Base-by-base conservation (phyloP, 1,140 invertebrate species). In the Amyelois transitella region DNA sequence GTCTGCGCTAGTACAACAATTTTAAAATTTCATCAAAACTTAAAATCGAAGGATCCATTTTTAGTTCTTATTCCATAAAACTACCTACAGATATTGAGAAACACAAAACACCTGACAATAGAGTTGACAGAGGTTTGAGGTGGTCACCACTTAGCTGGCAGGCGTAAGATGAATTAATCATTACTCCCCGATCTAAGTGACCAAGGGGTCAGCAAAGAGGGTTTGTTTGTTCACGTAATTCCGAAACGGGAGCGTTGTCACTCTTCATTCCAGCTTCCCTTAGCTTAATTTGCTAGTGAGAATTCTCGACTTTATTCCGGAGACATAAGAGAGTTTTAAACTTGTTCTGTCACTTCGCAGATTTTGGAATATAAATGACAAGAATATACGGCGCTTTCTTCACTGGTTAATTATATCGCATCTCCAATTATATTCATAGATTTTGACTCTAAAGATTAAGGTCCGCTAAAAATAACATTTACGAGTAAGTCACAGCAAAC, bases 141-240 rank as follows among this genome's bases (percentile, higher is more conserved):
- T 47, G 17, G 32, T 47, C 22, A 25, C 43, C 52, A 24, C 20
- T 49, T 24, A 32, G 48, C 20, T 22, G 32, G 25, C 28, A 51
- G 48, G 38, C 24, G 12, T n/a, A 55, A 55, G 56, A 58, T 60
- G 43, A 55, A 58, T 58, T 48, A 58, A 53, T 18, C 52, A 58
- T 53, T 24, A 50, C 20, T 59, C 24, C 21, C 47, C n/a, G 53
- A 17, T 19, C 45, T 56, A 51, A 56, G 54, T 54, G 50, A 51
- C 55, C 49, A 43, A 32, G 19, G 38, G 53, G 25, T 21, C 45
- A 21, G 53, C 38, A 60, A 69, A 72, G 64, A 68, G 72, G 63
- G 65, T 75, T 70, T 75, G 61, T 75, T 72, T 75, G 69, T 73
- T 56, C 58, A 18, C 63, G 59, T 68, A 57, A 66, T 66, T 55